Conservation (phyloP, 1,140 invertebrate genomes). For the Aphidius ervi region DNA sequence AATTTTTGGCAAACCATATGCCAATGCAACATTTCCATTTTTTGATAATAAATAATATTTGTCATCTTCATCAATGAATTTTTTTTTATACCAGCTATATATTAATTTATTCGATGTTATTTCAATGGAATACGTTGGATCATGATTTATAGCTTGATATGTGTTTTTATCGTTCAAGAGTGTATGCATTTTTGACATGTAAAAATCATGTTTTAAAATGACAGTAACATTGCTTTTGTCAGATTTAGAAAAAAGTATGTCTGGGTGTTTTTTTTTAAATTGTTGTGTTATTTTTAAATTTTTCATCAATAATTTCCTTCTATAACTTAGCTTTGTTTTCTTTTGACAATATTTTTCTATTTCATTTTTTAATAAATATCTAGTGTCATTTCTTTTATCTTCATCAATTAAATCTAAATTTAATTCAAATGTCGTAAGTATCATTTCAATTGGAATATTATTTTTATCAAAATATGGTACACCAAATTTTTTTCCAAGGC, state of each 20-base stretch:
- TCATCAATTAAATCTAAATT: conserved; percentile 2
- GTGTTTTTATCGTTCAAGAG: conserved; percentile 18
- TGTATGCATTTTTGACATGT: conserved; percentile 24
- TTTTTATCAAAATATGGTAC: conserved; percentile 8
- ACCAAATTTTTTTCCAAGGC: conserved; percentile 23
- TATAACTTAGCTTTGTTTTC: not conserved
- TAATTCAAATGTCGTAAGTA: conserved; percentile 12
- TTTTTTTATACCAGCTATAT: conserved; percentile 15
- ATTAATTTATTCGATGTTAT: conserved; percentile 17
- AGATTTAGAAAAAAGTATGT: conserved; percentile 26
- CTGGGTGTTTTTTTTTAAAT: conserved; percentile 18
- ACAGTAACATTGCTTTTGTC: conserved; percentile 34
- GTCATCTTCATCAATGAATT: conserved; percentile 12
- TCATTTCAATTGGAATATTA: not conserved
- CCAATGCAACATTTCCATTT: conserved; percentile 12
- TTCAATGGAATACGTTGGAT: conserved; percentile 17
- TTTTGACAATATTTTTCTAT: conserved; percentile 6
- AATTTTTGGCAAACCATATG: conserved; percentile 33
- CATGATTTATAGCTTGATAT: conserved; percentile 21
- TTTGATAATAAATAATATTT: conserved; percentile 16
- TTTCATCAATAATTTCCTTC: not conserved
- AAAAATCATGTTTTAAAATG: conserved; percentile 21
- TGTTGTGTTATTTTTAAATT: conserved; percentile 11
- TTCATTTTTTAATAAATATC: not conserved
- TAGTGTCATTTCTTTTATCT: not conserved